These are phyloP conservation scores for Lutjanus argentimaculatus DNA, from an alignment of 2,797 vertebrate genomes.

Conservation along the genomic window DNA sequence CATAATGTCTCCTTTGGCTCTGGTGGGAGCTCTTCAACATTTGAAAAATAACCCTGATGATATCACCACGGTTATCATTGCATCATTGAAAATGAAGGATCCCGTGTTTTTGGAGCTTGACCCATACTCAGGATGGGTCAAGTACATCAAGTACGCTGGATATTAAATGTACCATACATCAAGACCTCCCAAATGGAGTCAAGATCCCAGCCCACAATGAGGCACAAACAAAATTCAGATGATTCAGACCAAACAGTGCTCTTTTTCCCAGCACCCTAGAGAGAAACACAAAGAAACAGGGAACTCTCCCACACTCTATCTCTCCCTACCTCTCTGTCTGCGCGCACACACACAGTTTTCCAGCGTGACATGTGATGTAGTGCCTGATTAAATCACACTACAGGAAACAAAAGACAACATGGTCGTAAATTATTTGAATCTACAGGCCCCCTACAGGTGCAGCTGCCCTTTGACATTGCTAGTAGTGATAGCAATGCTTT, in stretches of 20 bases:
- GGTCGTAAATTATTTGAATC: slow-evolving; percentile 51
- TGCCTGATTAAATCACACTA: slow-evolving; percentile 65
- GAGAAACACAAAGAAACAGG: slow-evolving; percentile 68
- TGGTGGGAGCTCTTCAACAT: neutral
- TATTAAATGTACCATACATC: slow-evolving; percentile 11
- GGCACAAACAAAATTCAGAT: slow-evolving; percentile 45
- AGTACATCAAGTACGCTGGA: neutral
- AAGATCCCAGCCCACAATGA: slow-evolving; percentile 28
- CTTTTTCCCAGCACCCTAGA: slow-evolving; percentile 63
- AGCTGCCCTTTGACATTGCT: slow-evolving; percentile 39
- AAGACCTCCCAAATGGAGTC: slow-evolving; percentile 24
- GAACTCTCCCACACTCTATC: slow-evolving; percentile 64
- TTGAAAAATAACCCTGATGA: neutral
- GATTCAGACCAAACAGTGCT: slow-evolving; percentile 55
- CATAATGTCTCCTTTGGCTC: neutral
- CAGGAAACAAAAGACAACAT: slow-evolving; percentile 61
- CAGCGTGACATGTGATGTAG: slow-evolving; percentile 60
- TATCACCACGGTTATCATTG: neutral
- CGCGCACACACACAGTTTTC: slow-evolving; percentile 39
- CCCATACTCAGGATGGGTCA: neutral
- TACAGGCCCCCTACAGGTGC: slow-evolving; percentile 49
- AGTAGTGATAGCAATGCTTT: neutral
- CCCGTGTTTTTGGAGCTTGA: neutral
- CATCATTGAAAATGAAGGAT: neutral
- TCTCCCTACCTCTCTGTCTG: slow-evolving; percentile 34